Conservation (phyloP, 2,888 invertebrate species). For the Synanthedon formicaeformis region DNA sequence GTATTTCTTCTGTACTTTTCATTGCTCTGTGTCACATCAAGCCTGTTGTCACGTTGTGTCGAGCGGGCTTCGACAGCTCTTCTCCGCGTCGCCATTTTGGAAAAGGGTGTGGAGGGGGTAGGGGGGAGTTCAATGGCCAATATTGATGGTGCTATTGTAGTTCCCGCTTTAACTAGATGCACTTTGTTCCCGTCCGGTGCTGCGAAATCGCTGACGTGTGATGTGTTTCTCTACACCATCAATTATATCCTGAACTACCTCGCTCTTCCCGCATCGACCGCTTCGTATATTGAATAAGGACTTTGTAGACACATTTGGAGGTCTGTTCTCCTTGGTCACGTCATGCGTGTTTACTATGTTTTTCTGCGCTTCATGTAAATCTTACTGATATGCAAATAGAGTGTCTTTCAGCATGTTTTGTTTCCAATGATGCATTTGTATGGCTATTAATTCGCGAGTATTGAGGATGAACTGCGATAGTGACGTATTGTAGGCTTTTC, state of each 20-base stretch:
- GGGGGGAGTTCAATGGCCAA: slow-evolving; percentile 22
- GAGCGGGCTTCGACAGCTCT: slow-evolving; percentile 20
- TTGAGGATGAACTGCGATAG: slow-evolving; percentile 55
- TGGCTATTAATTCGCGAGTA: slow-evolving; percentile 50
- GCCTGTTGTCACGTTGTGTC: slow-evolving; percentile 23
- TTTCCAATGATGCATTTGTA: slow-evolving; percentile 5
- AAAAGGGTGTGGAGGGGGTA: slow-evolving; percentile 8
- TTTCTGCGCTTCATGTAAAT: slow-evolving; percentile 9
- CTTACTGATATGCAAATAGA: slow-evolving; percentile 12
- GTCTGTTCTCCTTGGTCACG: slow-evolving; percentile 25
- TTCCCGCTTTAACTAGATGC: slow-evolving; percentile 51
- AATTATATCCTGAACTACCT: slow-evolving; percentile 20
- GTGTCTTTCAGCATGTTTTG: slow-evolving; percentile 14
- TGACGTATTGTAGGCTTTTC: slow-evolving; percentile 63
- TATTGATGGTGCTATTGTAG: slow-evolving; percentile 52
- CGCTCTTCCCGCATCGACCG: slow-evolving; percentile 7
- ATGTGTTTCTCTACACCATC: slow-evolving; percentile 41
- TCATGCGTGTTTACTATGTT: slow-evolving; percentile 19
- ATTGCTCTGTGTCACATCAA: slow-evolving; percentile 5
- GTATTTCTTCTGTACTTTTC: not conserved
- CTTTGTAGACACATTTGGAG: slow-evolving; percentile 11
- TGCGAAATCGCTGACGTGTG: slow-evolving; percentile 56
- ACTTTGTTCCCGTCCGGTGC: slow-evolving; percentile 49
- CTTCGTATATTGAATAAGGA: slow-evolving; percentile 1
- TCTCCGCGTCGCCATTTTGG: slow-evolving; percentile 33